phyloP scores from a whole-genome alignment of 2,113 vertebrate genomes.

The Camelus dromedarius region DNA sequence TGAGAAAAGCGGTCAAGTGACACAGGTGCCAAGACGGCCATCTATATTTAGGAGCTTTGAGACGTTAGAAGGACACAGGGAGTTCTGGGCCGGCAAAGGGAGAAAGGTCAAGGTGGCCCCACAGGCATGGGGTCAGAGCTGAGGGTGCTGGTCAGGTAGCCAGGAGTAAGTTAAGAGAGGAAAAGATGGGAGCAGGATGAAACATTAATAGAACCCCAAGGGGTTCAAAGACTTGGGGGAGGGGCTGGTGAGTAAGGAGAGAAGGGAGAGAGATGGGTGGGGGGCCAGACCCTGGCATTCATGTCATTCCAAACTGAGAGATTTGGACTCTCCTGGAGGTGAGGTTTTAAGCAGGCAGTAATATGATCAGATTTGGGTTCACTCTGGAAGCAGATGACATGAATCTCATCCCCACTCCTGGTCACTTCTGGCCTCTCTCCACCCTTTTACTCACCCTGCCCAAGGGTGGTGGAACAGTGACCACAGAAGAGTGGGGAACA shows the following conservation, averaged over 20 bases:
- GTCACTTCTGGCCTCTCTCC: not conserved
- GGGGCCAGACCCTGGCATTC: not conserved
- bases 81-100: not conserved
- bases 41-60: not conserved
- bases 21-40: not conserved
- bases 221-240: not conserved
- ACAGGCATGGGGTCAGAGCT: not conserved
- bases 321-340: not conserved
- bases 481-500: not conserved
- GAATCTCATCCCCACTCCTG: not conserved
- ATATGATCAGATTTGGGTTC: not conserved
- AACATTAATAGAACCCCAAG: not conserved
- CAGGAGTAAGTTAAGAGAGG: not conserved
- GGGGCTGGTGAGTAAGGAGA: not conserved
- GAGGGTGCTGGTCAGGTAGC: not conserved
- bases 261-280: not conserved
- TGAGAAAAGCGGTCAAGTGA: not conserved
- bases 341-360: not conserved
- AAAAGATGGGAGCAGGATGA: not conserved
- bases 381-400: not conserved
- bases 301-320: accelerated
- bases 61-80: not conserved
- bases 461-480: not conserved
- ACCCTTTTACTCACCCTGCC: not conserved
- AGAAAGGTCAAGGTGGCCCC: not conserved